Percentiles rank a stretch among this genome's conserved stretches.
phyloP scores from a whole-genome alignment of 2,113 vertebrate genomes.

The Amia ocellicauda region DNA sequence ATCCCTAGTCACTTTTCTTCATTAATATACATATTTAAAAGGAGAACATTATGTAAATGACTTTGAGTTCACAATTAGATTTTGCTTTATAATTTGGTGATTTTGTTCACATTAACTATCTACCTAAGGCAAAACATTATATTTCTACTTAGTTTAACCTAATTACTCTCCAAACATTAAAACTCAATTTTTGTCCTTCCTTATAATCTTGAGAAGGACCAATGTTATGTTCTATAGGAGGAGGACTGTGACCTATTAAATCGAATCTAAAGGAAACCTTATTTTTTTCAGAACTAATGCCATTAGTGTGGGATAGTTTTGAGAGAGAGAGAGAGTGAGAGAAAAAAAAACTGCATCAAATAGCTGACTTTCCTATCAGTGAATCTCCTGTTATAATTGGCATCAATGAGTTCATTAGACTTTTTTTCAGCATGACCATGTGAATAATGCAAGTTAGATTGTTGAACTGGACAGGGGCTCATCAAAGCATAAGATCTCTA shows the following conservation, averaged over 20 bases:
- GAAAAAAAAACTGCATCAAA: too few species aligned
- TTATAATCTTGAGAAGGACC: conserved; percentile 14
- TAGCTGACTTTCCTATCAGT: too few species aligned
- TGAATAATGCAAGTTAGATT: too few species aligned
- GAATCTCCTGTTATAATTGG: too few species aligned
- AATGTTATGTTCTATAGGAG: conserved; percentile 17
- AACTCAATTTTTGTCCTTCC: conserved; percentile 39
- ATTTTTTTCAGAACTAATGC: conserved; percentile 15
- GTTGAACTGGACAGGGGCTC: too few species aligned
- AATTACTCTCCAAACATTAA: conserved; percentile 62
- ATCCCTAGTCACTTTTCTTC: conserved; percentile 41
- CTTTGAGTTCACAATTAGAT: conserved; percentile 43
- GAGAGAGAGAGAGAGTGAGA: too few species aligned
- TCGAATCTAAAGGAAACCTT: conserved; percentile 19
- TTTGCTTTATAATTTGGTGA: conserved; percentile 48
- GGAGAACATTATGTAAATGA: conserved; percentile 58
- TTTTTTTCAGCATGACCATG: too few species aligned
- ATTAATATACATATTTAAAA: conserved; percentile 65
- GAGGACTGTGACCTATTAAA: conserved; percentile 19
- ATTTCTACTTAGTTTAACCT: conserved; percentile 52
- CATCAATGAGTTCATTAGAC: too few species aligned
- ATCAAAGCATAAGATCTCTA: too few species aligned
- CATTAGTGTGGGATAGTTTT: not conserved
- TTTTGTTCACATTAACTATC: conserved; percentile 54
- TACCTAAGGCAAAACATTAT: conserved; percentile 51